Evolutionary conservation across 2,797 vertebrate genomes (phyloP).

Genomic region (Fistularia tabacaria): DNA sequence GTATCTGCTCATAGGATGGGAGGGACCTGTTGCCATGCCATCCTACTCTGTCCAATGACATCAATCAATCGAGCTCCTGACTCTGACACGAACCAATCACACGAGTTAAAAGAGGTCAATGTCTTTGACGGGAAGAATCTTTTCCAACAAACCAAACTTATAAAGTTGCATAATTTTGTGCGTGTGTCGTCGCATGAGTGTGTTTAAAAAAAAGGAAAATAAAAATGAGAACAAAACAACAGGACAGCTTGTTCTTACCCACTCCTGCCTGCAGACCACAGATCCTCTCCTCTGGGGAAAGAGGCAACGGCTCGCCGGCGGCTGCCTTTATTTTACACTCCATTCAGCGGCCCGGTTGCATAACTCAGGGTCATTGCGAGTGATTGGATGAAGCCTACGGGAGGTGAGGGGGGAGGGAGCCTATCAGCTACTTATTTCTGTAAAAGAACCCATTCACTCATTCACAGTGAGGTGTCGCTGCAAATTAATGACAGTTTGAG

Average conservation of each 20-base stretch:
- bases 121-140: too few species aligned
- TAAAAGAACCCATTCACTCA: not conserved
- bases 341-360: slow-evolving; percentile 21
- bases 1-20: not conserved
- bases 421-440: slow-evolving; percentile 20
- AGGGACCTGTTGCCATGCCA: not conserved
- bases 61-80: not conserved
- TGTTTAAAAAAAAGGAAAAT: too few species aligned
- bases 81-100: slow-evolving; percentile 40
- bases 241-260: slow-evolving; percentile 25
- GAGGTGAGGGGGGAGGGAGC: not conserved
- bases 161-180: too few species aligned
- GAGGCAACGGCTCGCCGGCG: slow-evolving; percentile 8
- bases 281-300: not conserved
- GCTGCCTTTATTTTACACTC: slow-evolving; percentile 34
- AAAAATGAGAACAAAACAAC: not conserved
- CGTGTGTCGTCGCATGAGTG: too few species aligned
- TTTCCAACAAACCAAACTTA: too few species aligned
- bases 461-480: not conserved
- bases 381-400: slow-evolving; percentile 34
- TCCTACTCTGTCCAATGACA: slow-evolving; percentile 37
- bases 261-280: slow-evolving; percentile 27
- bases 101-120: not conserved
- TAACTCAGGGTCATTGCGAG: slow-evolving; percentile 16
- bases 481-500: not conserved